These are phyloP conservation scores for Hydropsyche betteni DNA, from an alignment of 2,888 invertebrate species.

Conservation along the genomic window DNA sequence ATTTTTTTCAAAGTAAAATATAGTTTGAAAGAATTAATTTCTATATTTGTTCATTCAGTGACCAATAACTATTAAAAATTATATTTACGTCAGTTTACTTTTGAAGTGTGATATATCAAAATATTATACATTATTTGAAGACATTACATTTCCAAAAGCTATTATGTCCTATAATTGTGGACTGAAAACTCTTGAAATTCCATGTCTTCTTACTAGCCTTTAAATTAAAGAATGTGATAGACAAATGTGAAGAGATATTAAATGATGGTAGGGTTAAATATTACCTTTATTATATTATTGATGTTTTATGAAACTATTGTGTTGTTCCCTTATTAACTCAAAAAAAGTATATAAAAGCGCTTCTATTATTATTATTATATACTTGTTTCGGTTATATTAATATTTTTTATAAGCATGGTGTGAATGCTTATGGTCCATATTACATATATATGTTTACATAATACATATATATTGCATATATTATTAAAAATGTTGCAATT, in stretches of 20 bases:
- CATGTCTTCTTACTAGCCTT: slow-evolving; percentile 12
- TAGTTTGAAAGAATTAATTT: no score
- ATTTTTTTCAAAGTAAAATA: no score
- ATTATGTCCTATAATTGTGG: no score
- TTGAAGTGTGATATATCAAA: slow-evolving; percentile 18
- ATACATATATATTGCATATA: neutral
- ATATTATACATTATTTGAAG: neutral
- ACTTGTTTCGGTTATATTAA: neutral
- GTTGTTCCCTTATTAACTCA: no score
- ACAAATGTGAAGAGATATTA: slow-evolving; percentile 21
- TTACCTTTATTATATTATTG: neutral
- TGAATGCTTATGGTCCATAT: slow-evolving; percentile 27
- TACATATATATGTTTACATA: slow-evolving; percentile 2
- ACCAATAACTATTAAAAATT: neutral
- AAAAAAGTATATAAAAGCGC: no score
- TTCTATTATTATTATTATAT: no score
- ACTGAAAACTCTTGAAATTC: no score
- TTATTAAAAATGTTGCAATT: neutral
- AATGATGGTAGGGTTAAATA: slow-evolving; percentile 5
- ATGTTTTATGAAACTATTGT: no score
- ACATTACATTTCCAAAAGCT: no score
- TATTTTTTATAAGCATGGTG: slow-evolving; percentile 14
- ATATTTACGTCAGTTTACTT: neutral
- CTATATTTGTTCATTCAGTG: neutral
- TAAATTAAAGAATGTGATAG: slow-evolving; percentile 29